Evolutionary conservation across 1,140 invertebrate genomes (phyloP).

Genomic region (Drosophila sp.): DNA sequence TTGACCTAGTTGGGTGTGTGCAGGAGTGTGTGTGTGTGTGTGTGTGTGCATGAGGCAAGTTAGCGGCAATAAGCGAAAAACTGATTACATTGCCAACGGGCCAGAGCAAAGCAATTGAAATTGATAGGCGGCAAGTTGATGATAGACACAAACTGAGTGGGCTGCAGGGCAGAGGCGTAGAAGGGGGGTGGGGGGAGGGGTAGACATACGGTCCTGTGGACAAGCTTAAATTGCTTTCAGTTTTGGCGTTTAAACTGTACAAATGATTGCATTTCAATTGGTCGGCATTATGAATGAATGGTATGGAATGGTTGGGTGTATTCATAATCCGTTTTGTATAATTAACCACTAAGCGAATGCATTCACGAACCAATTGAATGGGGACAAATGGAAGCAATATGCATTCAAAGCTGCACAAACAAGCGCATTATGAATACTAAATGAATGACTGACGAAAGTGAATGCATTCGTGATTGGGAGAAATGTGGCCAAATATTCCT

Average conservation of each 20-base stretch:
- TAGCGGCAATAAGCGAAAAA: conserved; percentile 59
- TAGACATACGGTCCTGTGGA: not conserved
- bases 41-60: conserved; percentile 52
- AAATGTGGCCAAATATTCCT: too few relatives aligned
- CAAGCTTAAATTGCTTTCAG: conserved; percentile 8
- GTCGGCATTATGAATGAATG: conserved; percentile 1
- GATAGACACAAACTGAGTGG: not conserved
- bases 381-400: not conserved
- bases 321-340: not conserved
- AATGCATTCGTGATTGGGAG: too few relatives aligned
- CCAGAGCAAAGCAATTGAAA: conserved; percentile 50
- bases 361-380: not conserved
- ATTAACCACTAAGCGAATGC: conserved; percentile 1
- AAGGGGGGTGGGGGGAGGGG: too few relatives aligned
- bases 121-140: conserved; percentile 40
- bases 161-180: too few relatives aligned
- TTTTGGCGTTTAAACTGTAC: conserved; percentile 1
- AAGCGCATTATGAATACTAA: not conserved
- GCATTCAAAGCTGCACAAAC: not conserved
- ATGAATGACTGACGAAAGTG: not conserved
- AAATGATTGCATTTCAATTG: conserved; percentile 10
- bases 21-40: conserved; percentile 24
- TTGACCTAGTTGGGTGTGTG: not conserved
- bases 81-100: conserved; percentile 58
- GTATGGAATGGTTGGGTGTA: not conserved